These are phyloP conservation scores for Anniella stebbinsi DNA, from an alignment of 2,797 vertebrate species.

Conservation along the genomic window DNA sequence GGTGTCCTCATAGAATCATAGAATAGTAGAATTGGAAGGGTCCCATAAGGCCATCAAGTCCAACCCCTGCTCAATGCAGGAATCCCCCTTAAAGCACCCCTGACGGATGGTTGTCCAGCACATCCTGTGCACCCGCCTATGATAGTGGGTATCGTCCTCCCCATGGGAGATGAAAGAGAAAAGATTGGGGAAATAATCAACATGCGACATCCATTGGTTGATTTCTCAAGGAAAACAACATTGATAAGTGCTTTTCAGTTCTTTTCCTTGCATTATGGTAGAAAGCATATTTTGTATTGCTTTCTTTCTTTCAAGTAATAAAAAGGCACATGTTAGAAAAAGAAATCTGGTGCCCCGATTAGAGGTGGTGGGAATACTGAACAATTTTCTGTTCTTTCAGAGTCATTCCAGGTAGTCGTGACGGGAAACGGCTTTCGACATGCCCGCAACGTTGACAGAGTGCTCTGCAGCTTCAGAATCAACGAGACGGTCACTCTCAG, in stretches of 20 bases:
- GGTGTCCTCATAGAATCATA: too few relatives aligned
- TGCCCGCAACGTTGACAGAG: slow-evolving; percentile 91
- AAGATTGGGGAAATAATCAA: not conserved
- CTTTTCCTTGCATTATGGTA: not conserved
- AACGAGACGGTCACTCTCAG: slow-evolving; percentile 94
- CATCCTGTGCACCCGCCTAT: too few relatives aligned
- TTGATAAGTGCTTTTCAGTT: not conserved
- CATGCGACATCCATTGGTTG: too few relatives aligned
- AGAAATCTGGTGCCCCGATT: not conserved
- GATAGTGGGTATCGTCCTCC: too few relatives aligned
- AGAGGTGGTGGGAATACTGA: rapidly evolving
- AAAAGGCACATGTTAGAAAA: not conserved
- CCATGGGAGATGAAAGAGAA: not conserved
- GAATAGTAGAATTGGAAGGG: too few relatives aligned
- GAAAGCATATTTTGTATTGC: not conserved
- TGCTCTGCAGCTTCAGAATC: slow-evolving; percentile 97
- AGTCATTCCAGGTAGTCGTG: slow-evolving; percentile 95
- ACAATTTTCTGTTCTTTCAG: slow-evolving; percentile 74
- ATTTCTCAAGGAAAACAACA: too few relatives aligned
- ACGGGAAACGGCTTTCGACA: slow-evolving; percentile 96
- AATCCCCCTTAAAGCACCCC: too few relatives aligned
- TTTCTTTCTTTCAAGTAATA: not conserved
- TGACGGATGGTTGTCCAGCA: too few relatives aligned
- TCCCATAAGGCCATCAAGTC: too few relatives aligned
- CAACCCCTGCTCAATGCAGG: too few relatives aligned